Evolutionary conservation across 53 echinoderm and acorn worm species (phyloP).

Genomic region (Glandiceps talaboti): DNA sequence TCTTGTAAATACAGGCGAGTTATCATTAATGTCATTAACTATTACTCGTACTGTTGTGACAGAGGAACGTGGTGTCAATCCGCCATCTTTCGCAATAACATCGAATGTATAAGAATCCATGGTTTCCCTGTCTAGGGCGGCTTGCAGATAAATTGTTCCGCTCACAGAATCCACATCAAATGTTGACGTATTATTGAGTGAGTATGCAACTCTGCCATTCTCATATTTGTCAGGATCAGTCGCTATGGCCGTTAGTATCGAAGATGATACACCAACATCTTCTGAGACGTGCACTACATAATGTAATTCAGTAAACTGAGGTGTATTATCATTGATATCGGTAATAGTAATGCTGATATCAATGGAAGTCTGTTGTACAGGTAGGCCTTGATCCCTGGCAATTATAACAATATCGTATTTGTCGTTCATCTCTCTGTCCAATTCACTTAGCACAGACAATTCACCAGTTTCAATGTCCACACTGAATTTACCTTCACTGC

Average conservation of each 20-base stretch:
- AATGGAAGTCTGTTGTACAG: not conserved
- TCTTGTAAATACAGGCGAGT: not conserved
- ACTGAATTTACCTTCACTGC: not conserved
- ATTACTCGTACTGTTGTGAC: not conserved
- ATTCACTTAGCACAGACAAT: not conserved
- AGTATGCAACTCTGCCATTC: not conserved
- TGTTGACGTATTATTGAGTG: not conserved
- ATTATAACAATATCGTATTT: not conserved
- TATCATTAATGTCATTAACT: not conserved
- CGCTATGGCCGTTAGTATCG: not conserved
- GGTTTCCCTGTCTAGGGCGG: not conserved
- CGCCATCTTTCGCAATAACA: not conserved
- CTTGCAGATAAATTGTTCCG: not conserved
- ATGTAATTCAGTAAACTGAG: not conserved
- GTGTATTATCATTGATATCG: not conserved
- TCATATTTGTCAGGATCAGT: not conserved
- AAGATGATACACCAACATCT: not conserved
- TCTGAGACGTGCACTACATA: not conserved
- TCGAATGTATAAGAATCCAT: not conserved
- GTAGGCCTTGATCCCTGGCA: not conserved
- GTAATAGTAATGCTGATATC: not conserved
- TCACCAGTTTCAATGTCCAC: not conserved
- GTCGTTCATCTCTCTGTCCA: not conserved
- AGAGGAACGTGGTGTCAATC: not conserved
- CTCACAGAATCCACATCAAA: not conserved